Evolutionary conservation across 92 coral and sea anemone species (phyloP).

Genomic region (Pocillopora grandis): DNA sequence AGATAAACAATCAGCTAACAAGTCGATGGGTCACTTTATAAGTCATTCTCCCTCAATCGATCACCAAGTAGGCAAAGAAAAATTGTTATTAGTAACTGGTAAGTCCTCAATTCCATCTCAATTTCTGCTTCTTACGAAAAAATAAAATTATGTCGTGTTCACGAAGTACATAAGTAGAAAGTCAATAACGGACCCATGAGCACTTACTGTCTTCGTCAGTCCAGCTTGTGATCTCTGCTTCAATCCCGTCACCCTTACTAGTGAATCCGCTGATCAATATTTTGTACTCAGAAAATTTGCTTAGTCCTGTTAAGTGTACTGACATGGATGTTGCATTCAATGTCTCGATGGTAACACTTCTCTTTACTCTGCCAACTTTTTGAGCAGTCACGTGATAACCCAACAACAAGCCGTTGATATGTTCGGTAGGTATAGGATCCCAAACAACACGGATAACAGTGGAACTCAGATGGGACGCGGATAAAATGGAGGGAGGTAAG

Average conservation of each 20-base stretch:
- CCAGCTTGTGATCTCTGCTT: slow-evolving; percentile 32
- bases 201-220: slow-evolving; percentile 61
- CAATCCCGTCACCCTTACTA: slow-evolving; percentile 48
- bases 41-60: too few relatives aligned
- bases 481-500: slow-evolving; percentile 43
- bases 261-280: slow-evolving; percentile 48
- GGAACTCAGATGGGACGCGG: slow-evolving; percentile 46
- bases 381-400: slow-evolving; percentile 69
- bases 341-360: slow-evolving; percentile 19
- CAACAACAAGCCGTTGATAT: slow-evolving; percentile 42
- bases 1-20: too few relatives aligned
- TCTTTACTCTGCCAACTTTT: slow-evolving; percentile 16
- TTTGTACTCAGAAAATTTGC: slow-evolving; percentile 43
- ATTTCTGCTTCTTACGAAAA: too few relatives aligned
- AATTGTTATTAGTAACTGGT: too few relatives aligned
- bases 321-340: slow-evolving; percentile 2
- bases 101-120: too few relatives aligned
- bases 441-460: slow-evolving; percentile 55
- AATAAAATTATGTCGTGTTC: too few relatives aligned
- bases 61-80: too few relatives aligned
- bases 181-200: neutral
- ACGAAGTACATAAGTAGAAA: too few relatives aligned
- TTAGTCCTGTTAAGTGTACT: slow-evolving; percentile 20
- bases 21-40: too few relatives aligned
- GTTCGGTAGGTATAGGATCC: slow-evolving; percentile 56